Conservation (phyloP, 2,888 invertebrate species). For the Volucella inflata region DNA sequence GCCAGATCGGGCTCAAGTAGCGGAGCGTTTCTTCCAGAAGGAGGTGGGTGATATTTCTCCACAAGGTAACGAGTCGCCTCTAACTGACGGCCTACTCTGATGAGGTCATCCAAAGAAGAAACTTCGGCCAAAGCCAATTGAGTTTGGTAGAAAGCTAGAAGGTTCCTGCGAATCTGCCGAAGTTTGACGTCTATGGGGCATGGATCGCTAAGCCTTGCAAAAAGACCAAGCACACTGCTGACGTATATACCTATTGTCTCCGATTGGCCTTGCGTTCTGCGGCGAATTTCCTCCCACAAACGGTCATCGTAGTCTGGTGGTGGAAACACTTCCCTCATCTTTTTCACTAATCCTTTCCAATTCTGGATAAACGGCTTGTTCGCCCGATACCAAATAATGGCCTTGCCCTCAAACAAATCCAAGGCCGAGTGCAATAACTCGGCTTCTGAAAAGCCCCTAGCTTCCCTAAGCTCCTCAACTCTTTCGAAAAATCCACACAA, state of each 20-base stretch:
- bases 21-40: not conserved
- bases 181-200: not conserved
- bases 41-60: not conserved
- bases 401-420: too few species aligned
- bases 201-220: slow-evolving; percentile 2
- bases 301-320: slow-evolving; percentile 13
- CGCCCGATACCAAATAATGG: too few species aligned
- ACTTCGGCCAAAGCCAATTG: not conserved
- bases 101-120: not conserved
- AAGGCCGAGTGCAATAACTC: too few species aligned
- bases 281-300: slow-evolving; percentile 6
- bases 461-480: not conserved
- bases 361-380: too few species aligned
- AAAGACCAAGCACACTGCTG: not conserved
- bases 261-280: not conserved
- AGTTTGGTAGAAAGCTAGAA: not conserved
- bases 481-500: not conserved
- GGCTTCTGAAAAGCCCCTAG: too few species aligned
- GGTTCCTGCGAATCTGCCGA: not conserved
- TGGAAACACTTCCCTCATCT: not conserved
- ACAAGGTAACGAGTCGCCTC: slow-evolving; percentile 13
- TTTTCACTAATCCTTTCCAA: too few species aligned
- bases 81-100: not conserved
- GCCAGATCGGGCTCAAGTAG: slow-evolving; percentile 11
- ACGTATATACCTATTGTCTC: slow-evolving; percentile 33